These are phyloP conservation scores for Phylloscopus whistleri DNA, from an alignment of 2,113 vertebrate species.

Conservation along the genomic window DNA sequence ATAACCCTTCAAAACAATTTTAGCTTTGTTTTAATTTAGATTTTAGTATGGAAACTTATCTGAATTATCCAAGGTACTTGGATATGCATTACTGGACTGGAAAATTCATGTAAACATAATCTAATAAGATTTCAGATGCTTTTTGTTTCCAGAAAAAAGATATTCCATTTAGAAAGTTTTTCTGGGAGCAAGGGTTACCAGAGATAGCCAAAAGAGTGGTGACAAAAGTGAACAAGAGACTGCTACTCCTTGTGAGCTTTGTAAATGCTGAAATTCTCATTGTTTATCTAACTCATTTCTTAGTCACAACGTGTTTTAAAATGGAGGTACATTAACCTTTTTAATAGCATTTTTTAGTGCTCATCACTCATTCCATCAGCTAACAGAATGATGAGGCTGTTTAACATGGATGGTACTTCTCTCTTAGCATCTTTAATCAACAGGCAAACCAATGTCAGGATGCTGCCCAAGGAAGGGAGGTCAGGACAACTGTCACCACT, in stretches of 20 bases:
- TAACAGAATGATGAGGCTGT: not conserved
- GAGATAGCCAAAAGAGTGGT: not conserved
- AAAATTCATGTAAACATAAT: conserved; percentile 31
- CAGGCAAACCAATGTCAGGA: not conserved
- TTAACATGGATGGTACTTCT: not conserved
- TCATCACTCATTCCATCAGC: not conserved
- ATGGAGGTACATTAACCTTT: not conserved
- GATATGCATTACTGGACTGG: conserved; percentile 5
- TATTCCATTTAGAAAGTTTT: not conserved
- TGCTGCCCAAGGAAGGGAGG: not conserved
- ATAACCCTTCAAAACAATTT: not conserved
- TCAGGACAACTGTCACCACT: not conserved
- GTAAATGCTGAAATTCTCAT: not conserved
- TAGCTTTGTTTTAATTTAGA: not conserved
- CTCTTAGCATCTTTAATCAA: not conserved
- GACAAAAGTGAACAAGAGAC: not conserved
- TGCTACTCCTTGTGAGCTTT: not conserved
- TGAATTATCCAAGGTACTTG: not conserved
- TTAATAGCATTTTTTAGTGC: not conserved
- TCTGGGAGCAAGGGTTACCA: not conserved
- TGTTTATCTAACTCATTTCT: not conserved
- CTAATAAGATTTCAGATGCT: not conserved
- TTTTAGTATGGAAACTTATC: not conserved
- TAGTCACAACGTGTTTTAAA: not conserved
- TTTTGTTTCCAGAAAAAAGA: not conserved